Conservation (phyloP, 2,113 vertebrate species). For the Xiphias gladius region DNA sequence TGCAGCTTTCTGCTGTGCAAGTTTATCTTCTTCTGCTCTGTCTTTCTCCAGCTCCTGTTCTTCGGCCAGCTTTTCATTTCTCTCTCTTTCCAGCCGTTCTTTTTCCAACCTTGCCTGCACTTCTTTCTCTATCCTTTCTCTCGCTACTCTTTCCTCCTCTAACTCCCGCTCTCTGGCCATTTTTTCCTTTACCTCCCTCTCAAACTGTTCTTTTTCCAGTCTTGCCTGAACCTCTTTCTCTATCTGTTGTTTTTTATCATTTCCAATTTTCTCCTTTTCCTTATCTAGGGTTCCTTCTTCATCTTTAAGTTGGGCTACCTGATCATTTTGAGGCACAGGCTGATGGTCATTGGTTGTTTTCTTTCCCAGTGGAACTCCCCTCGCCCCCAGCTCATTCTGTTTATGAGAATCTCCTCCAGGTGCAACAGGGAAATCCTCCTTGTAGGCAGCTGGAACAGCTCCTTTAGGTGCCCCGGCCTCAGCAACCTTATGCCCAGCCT, state of each 20-base stretch:
- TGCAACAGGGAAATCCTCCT: slow-evolving; percentile 48
- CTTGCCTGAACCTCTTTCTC: slow-evolving; percentile 41
- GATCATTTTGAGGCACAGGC: slow-evolving; percentile 32
- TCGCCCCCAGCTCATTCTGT: slow-evolving; percentile 66
- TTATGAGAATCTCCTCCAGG: slow-evolving; percentile 42
- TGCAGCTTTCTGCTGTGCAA: slow-evolving; percentile 46
- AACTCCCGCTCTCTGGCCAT: slow-evolving; percentile 28
- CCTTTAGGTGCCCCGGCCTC: slow-evolving; percentile 33
- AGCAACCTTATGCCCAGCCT: slow-evolving; percentile 10
- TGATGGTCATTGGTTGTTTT: slow-evolving; percentile 3
- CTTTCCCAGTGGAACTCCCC: slow-evolving; percentile 78
- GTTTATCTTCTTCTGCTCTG: slow-evolving; percentile 35
- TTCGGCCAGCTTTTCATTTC: slow-evolving; percentile 27
- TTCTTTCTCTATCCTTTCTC: slow-evolving; percentile 54
- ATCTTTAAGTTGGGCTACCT: neutral
- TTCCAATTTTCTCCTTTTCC: slow-evolving; percentile 40
- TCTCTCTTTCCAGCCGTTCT: slow-evolving; percentile 61
- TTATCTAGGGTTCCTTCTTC: slow-evolving; percentile 28
- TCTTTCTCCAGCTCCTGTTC: slow-evolving; percentile 62
- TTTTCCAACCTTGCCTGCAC: slow-evolving; percentile 46
- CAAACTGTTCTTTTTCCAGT: slow-evolving; percentile 42
- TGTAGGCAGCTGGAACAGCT: slow-evolving; percentile 50
- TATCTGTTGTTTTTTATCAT: slow-evolving; percentile 28
- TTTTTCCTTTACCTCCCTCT: slow-evolving; percentile 47
- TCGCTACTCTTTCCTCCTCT: slow-evolving; percentile 48